A percentile compares a stretch with the other conserved stretches of the same genome.
These are phyloP conservation scores for Crocodylus rhombifer DNA, from an alignment of 2,797 vertebrate genomes.

Conservation along the genomic window DNA sequence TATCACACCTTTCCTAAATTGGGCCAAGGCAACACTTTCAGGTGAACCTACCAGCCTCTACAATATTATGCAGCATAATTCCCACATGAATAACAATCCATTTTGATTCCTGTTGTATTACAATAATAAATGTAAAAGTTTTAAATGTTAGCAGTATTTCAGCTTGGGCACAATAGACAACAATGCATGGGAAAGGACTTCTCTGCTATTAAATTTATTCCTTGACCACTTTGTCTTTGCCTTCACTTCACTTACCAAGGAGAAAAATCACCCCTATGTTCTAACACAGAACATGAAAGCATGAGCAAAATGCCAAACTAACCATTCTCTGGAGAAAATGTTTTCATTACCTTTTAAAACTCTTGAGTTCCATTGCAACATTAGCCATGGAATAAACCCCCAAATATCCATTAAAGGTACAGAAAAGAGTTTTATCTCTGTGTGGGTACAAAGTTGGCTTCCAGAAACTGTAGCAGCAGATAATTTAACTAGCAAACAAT, in stretches of 20 bases:
- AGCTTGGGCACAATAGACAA: background rate
- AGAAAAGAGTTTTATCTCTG: background rate
- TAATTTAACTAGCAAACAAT: slow-evolving; percentile 56
- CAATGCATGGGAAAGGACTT: slow-evolving; percentile 25
- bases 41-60: background rate
- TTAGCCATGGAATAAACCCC: slow-evolving; percentile 8
- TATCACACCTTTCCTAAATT: background rate
- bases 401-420: background rate
- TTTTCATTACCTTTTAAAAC: slow-evolving; percentile 17
- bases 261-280: background rate
- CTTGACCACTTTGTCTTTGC: background rate
- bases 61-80: accelerated
- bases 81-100: slow-evolving; percentile 1
- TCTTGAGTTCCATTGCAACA: background rate
- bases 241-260: background rate
- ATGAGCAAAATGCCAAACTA: background rate
- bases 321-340: background rate
- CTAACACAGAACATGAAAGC: accelerated
- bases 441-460: slow-evolving; percentile 4
- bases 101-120: slow-evolving; percentile 15
- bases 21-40: background rate
- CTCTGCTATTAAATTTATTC: background rate
- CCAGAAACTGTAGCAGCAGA: slow-evolving; percentile 30
- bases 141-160: slow-evolving; percentile 7
- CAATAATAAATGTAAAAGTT: background rate